A percentile compares a stretch with the other conserved stretches of the same genome.
Conservation (phyloP, 37 sponge, comb jelly and placozoan species). For the Halichondria panicea region DNA sequence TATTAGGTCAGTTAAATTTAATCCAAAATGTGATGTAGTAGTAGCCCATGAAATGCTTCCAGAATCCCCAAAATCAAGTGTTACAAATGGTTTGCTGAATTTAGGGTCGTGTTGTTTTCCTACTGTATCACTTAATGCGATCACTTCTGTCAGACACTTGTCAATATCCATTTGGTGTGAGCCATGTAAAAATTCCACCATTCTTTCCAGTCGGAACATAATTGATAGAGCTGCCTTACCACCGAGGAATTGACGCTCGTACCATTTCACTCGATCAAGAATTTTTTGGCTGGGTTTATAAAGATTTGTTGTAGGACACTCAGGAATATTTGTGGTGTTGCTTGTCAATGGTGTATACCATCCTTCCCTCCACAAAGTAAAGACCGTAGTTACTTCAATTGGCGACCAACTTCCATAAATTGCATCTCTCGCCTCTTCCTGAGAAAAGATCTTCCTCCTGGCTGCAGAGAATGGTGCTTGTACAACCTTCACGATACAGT, state of each 20-base stretch:
- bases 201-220: conserved; percentile 5
- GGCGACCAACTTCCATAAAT: background rate
- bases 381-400: background rate
- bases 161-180: background rate
- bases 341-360: conserved; percentile 9
- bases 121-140: too few relatives aligned
- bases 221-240: background rate
- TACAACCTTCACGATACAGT: too few relatives aligned
- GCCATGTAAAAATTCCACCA: background rate
- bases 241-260: background rate
- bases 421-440: background rate
- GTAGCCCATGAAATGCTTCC: conserved; percentile 2
- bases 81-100: background rate
- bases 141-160: background rate
- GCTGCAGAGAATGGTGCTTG: too few relatives aligned
- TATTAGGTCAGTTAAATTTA: too few relatives aligned
- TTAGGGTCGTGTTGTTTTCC: background rate
- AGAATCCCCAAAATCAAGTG: conserved; percentile 4
- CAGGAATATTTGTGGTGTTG: too few relatives aligned
- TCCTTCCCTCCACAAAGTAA: conserved; percentile 1
- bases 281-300: background rate
- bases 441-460: background rate
- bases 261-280: background rate
- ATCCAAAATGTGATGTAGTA: too few relatives aligned
- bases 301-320: background rate